Percentiles rank a stretch among this genome's conserved stretches.
Evolutionary conservation across 1,140 invertebrate species (phyloP).

Genomic region (Charaxes varanes): DNA sequence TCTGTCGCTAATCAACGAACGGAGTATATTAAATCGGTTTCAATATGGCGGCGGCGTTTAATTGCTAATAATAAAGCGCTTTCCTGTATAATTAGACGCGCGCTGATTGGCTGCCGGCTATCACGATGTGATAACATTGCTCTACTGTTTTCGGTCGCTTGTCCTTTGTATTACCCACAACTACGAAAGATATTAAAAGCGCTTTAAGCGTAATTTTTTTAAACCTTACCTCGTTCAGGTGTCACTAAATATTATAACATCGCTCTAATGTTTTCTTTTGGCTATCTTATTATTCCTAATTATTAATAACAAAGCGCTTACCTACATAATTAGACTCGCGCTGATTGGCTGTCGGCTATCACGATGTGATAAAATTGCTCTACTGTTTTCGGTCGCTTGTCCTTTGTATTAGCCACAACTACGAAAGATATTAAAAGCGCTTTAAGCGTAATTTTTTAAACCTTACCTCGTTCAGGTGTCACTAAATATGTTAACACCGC

Average conservation of each 20-base stretch:
- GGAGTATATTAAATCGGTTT: constrained; percentile 69
- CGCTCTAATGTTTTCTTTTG: too few relatives aligned
- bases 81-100: constrained; percentile 68
- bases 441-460: too few relatives aligned
- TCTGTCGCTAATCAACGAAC: constrained; percentile 70
- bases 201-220: too few relatives aligned
- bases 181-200: too few relatives aligned
- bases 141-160: constrained; percentile 38
- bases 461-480: too few relatives aligned
- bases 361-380: constrained; percentile 66
- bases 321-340: constrained; percentile 66
- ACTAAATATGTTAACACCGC: too few relatives aligned
- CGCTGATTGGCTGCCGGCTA: constrained; percentile 63
- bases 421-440: too few relatives aligned
- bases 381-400: constrained; percentile 33
- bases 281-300: too few relatives aligned
- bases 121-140: constrained; percentile 68
- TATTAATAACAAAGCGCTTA: constrained; percentile 72
- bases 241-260: too few relatives aligned
- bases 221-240: too few relatives aligned
- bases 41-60: constrained; percentile 67
- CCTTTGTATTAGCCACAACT: too few relatives aligned
- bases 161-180: too few relatives aligned
- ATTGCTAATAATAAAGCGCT: constrained; percentile 73
- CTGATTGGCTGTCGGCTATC: constrained; percentile 64